These are phyloP conservation scores for Beaufortia kweichowensis DNA, from an alignment of 2,113 vertebrate genomes.

Conservation along the genomic window DNA sequence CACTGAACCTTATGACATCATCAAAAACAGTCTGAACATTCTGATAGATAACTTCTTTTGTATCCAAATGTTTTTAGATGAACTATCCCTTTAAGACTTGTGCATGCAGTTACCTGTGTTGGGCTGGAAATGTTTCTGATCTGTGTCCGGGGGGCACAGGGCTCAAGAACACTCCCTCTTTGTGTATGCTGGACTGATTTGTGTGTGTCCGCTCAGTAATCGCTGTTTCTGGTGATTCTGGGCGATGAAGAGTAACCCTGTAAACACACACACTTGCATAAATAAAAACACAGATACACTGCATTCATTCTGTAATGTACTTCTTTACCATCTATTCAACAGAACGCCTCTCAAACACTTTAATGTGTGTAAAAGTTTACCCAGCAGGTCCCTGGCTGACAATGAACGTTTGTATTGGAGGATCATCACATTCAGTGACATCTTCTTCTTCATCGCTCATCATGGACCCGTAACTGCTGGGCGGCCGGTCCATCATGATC, in stretches of 20 bases:
- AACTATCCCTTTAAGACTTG: background rate
- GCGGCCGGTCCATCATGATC: slow-evolving; percentile 55
- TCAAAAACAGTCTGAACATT: background rate
- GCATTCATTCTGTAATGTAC: no score
- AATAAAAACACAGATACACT: background rate
- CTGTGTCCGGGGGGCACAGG: slow-evolving; percentile 8
- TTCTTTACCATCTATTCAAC: background rate
- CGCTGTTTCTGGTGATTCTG: slow-evolving; percentile 61
- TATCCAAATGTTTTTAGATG: no score
- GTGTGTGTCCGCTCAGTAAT: slow-evolving; percentile 57
- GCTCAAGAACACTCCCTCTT: slow-evolving; percentile 47
- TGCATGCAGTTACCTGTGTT: slow-evolving; percentile 12
- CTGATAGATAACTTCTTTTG: background rate
- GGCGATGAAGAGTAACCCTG: slow-evolving; percentile 57
- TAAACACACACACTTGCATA: background rate
- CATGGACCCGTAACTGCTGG: slow-evolving; percentile 77
- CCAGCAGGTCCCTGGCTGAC: background rate
- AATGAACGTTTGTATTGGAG: background rate
- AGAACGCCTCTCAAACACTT: background rate
- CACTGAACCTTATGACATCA: background rate
- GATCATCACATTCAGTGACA: background rate
- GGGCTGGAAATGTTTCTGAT: background rate
- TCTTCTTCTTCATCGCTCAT: slow-evolving; percentile 62
- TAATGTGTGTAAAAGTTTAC: background rate
- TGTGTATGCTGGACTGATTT: slow-evolving; percentile 47